These are phyloP conservation scores for Phylloscopus whistleri DNA, from an alignment of 2,113 vertebrate species.

Conservation along the genomic window DNA sequence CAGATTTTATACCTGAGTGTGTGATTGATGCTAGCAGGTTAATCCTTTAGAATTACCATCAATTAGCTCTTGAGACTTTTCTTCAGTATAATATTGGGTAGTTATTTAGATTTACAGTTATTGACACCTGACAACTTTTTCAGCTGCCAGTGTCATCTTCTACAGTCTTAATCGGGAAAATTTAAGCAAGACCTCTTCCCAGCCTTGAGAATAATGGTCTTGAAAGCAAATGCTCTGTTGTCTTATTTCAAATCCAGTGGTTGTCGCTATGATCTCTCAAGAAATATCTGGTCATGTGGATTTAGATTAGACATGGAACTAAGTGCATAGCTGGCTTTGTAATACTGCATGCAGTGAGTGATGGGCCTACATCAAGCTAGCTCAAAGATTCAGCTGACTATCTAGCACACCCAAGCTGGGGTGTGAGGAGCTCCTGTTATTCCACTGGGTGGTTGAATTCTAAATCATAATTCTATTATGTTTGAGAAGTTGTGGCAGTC, in stretches of 20 bases:
- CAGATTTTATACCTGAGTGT: not conserved
- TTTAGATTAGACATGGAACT: not conserved
- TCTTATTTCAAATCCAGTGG: not conserved
- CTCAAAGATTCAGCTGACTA: not conserved
- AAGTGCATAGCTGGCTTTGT: not conserved
- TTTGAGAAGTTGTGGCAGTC: not conserved
- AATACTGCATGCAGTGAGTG: not conserved
- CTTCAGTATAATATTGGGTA: not conserved
- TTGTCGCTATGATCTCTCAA: not conserved
- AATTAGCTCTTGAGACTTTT: not conserved
- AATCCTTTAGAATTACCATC: not conserved
- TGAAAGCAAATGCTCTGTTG: not conserved
- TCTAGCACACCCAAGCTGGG: not conserved
- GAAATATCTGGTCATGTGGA: not conserved
- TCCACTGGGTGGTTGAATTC: not conserved
- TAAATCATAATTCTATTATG: not conserved
- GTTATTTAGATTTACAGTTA: not conserved
- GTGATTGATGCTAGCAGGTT: not conserved
- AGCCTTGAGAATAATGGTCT: not conserved
- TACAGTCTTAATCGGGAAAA: not conserved
- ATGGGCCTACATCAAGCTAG: not conserved
- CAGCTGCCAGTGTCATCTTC: not conserved
- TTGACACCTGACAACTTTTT: not conserved
- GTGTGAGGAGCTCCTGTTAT: not conserved
- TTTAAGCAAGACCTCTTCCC: not conserved